Base-by-base conservation (phyloP, 1,140 invertebrate species). In the Reticulitermes speratus region DNA sequence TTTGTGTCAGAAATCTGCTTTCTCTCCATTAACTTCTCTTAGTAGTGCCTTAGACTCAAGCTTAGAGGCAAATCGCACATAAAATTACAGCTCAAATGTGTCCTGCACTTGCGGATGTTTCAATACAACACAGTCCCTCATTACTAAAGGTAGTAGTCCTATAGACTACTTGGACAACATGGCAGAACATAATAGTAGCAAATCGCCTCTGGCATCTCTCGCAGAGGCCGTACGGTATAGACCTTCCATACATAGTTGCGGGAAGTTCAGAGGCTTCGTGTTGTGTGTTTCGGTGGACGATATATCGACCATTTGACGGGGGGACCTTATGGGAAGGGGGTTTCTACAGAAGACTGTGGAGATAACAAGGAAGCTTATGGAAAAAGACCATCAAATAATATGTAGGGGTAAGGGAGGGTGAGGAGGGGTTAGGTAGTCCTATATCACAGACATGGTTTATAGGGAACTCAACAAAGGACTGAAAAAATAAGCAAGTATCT, bases 351-450 rank as follows among this genome's bases (percentile, higher is more conserved):
- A 75, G 65, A 75, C 65, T 75, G n/a, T 75, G 65, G 25, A 30
- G 65, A 75, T 75, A 75, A 30, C 65, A 75, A 75, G 65, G 65
- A 30, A 75, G 65, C 25, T 75, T 75, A 75, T 75, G 65, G 65
- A 75, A 75, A 75, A 75, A 75, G 65, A 30, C n/a, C 65, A 75
- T 75, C 65, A 75, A 75, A 75, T 75, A 75, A 75, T 75, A 75
- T 75, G 65, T 75, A 75, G n/a, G n/a, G 65, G 65, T 25, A 30
- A n/a, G 25, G 65, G 65, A n/a, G 59, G 14, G 59, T 21, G 7
- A 19, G 65, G 65, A n/a, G 25, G 65, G n/a, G 65, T 30, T 75
- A 75, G 25, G 65, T 30, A 30, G 65, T 75, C 65, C 65, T 75
- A 16, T 75, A 75, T 65, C 65, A 75, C n/a, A 30, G 65, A 30